A percentile compares a stretch with the other conserved stretches of the same genome.
Evolutionary conservation across 37 sponge, comb jelly and placozoan genomes (phyloP).

Genomic region (Bolinopsis microptera): DNA sequence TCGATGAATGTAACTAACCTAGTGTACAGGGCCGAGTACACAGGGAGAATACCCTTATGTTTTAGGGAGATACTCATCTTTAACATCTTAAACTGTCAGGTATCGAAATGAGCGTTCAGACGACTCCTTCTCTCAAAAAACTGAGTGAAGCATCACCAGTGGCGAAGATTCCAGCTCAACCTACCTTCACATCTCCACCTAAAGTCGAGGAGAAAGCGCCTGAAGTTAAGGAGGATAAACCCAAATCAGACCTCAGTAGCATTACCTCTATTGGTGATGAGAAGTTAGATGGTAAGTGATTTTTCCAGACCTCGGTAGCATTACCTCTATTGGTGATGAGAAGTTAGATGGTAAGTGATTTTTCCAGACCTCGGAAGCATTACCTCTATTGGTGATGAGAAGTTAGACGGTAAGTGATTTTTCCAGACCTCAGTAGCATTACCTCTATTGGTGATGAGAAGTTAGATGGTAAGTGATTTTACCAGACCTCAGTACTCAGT

Average conservation of each 20-base stretch:
- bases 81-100: too few relatives aligned
- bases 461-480: not conserved
- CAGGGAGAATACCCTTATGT: too few relatives aligned
- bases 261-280: not conserved
- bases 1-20: too few relatives aligned
- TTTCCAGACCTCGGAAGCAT: not conserved
- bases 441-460: not conserved
- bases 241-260: not conserved
- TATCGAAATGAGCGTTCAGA: slow-evolving; percentile 56
- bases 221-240: not conserved
- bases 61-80: too few relatives aligned
- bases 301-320: not conserved
- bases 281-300: not conserved
- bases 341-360: not conserved
- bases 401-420: not conserved
- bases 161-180: not conserved
- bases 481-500: too few relatives aligned
- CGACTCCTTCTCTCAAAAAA: slow-evolving; percentile 23
- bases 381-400: not conserved
- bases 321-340: not conserved
- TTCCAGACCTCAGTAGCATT: not conserved
- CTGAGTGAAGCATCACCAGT: not conserved
- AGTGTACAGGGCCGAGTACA: too few relatives aligned
- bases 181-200: not conserved
- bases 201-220: not conserved